Evolutionary conservation across 2,113 vertebrate genomes (phyloP), one percentile per base, ranked within the genome.

Genomic region (Leptosomus discolor): DNA sequence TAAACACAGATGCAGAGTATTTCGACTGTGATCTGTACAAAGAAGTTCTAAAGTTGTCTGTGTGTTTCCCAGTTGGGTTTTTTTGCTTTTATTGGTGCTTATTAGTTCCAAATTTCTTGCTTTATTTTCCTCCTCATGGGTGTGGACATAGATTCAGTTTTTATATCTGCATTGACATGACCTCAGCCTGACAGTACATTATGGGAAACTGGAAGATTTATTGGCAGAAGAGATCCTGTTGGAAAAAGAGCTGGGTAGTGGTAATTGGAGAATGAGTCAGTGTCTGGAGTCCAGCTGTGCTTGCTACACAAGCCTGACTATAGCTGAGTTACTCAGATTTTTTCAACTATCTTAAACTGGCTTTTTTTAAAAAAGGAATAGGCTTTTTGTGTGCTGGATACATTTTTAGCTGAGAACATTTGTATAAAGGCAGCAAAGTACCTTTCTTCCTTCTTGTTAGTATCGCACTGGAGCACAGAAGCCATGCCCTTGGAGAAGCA

Each of bases 261-360:
- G 23, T 94, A 96, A 95, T 34, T 83, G 93, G 82, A 95, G 97
- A 96, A 84, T 96, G 97, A 97, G 92, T 98, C 97, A 97, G 75
- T 97, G 95, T 96, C 97, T 97, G 87, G 92, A 92, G 95, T 97
- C 91, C 96, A 97, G 91, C 91, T 93, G 80, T 74, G 88, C 86
- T 90, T 76, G 63, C 87, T 85, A 67, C 58, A 94, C 26, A 96
- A 76, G 91, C 67, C 80, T 83, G 69, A 88, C 37, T 64, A 80
- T n/a, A 90, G 92, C 64, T 18, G 39, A 90, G 36, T 63, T 81
- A 91, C 83, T 27, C 80, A 76, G 78, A 94, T 94, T 90, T 90
- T 56, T 56, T 85, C 76, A 68, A 37, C 30, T 63, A 19, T 56
- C 75, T 80, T 43, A 63, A 88, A 85, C 17, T 36, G 39, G 4